Percentiles rank a stretch among this genome's conserved stretches.
These are phyloP conservation scores for Meloe dianella DNA, from an alignment of 2,888 invertebrate species.

Conservation along the genomic window DNA sequence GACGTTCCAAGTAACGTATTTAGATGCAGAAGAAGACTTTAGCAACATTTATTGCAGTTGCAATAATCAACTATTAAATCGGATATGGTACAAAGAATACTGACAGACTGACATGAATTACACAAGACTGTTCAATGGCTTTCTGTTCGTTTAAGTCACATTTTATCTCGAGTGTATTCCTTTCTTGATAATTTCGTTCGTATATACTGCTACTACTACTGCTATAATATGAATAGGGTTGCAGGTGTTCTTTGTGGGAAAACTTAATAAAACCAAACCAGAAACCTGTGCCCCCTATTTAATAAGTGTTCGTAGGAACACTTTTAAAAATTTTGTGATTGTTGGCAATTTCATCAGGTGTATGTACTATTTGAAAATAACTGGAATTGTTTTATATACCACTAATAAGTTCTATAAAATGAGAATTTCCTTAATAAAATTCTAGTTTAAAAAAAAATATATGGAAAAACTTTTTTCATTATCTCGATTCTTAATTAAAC, in stretches of 20 bases:
- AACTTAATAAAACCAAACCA: slow-evolving; percentile 48
- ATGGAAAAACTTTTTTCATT: slow-evolving; percentile 37
- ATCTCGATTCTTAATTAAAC: slow-evolving; percentile 35
- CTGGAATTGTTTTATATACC: slow-evolving; percentile 38
- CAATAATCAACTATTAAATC: slow-evolving; percentile 20
- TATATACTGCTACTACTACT: too few species aligned
- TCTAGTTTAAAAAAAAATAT: slow-evolving; percentile 17
- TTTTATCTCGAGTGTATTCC: slow-evolving; percentile 14
- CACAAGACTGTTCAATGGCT: slow-evolving; percentile 22
- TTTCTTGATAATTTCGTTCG: not conserved
- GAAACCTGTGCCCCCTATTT: slow-evolving; percentile 32
- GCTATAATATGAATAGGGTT: slow-evolving; percentile 12
- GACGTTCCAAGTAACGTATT: slow-evolving; percentile 4
- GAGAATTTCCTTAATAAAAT: slow-evolving; percentile 28
- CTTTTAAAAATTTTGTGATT: slow-evolving; percentile 42
- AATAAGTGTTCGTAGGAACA: slow-evolving; percentile 45
- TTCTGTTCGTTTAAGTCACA: slow-evolving; percentile 11
- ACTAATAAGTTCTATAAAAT: not conserved
- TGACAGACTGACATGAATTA: slow-evolving; percentile 22
- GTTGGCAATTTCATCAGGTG: slow-evolving; percentile 47
- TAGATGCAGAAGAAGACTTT: slow-evolving; percentile 10
- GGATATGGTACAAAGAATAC: slow-evolving; percentile 16
- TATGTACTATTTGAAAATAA: slow-evolving; percentile 48
- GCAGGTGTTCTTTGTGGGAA: slow-evolving; percentile 48
- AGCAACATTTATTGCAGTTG: slow-evolving; percentile 20